phyloP scores from a whole-genome alignment of 2,888 invertebrate species.

The Ernsta delagoae region DNA sequence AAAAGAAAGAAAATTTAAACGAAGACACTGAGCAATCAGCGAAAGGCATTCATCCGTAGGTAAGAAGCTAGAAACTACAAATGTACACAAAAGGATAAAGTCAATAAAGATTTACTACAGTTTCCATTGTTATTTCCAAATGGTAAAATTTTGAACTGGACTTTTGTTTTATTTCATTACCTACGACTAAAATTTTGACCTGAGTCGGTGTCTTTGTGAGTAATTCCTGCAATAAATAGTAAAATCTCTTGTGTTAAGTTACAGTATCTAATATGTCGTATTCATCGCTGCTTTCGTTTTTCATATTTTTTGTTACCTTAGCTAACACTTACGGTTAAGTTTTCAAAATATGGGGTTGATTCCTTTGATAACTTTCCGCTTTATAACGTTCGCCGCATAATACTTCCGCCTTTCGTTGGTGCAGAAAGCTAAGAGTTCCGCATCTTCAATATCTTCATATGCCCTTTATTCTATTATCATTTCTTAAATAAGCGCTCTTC shows the following conservation, averaged over 20 bases:
- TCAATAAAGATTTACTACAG: constrained; percentile 64
- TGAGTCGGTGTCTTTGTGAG: constrained; percentile 7
- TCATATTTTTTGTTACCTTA: constrained; percentile 5
- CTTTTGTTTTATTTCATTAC: constrained; percentile 11
- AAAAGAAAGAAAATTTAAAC: constrained; percentile 55
- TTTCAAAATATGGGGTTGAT: constrained; percentile 6
- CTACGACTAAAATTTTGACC: constrained; percentile 11
- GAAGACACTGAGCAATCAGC: constrained; percentile 54
- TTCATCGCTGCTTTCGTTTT: constrained; percentile 7
- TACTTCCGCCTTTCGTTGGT: constrained; percentile 29
- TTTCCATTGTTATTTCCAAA: constrained; percentile 54
- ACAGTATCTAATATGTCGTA: background rate
- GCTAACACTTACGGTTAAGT: background rate
- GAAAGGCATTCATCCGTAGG: constrained; percentile 43
- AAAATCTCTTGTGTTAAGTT: constrained; percentile 10
- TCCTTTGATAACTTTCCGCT: constrained; percentile 18
- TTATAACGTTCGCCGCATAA: constrained; percentile 31
- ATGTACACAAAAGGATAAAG: constrained; percentile 54
- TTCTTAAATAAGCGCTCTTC: constrained; percentile 17
- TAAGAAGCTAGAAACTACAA: constrained; percentile 53
- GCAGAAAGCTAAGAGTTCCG: constrained; percentile 10
- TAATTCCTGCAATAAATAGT: background rate
- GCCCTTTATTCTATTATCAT: background rate
- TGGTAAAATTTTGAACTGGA: constrained; percentile 47
- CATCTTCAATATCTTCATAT: background rate